Evolutionary conservation across 2,888 invertebrate genomes (phyloP), one percentile per base, ranked within the genome.

Genomic region (Deilephila porcellus): DNA sequence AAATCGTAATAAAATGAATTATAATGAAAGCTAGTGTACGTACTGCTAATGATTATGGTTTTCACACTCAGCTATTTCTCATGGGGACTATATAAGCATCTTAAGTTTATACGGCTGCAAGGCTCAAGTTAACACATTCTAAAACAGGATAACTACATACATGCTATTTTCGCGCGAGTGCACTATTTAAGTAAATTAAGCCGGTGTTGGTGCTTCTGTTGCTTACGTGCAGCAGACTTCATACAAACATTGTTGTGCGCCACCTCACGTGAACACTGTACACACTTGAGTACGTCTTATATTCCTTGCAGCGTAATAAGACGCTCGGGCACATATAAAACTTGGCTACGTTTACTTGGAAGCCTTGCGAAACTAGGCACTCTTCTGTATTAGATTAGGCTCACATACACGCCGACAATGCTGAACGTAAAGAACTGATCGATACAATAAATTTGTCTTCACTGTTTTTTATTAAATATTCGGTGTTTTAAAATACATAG

Each of bases 221-320:
- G 25, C 71, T 20, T 60, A 17, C 71, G 37, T 71, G 59, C 60
- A 71, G 29, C 56, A 59, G 56, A 60, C 59, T 59, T 71, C 56
- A 59, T n/a, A 56, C 59, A 59, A 71, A 59, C 56, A 63, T 64
- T 73, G 70, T 70, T 70, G 34, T 60, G 56, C 37, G 19, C 32
- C 37, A 71, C 32, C 71, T 71, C 71, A 19, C 59, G 56, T 52
- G 71, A 29, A 34, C 32, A 32, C 71, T 52, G 71, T 56, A 34
- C 32, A 32, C 71, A 59, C 56, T 56, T 71, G 71, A 59, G 32
- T 32, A 59, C 59, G 71, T 71, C 71, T 59, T 67, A 67, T 67
- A 52, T 67, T 67, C 52, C 67, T 67, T 67, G 64, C 25, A 67
- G 25, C 67, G 67, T 67, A 67, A 67, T 67, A 67, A 45, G 45